Evolutionary conservation across 2,888 invertebrate species (phyloP).

Genomic region (Macropis europaea): DNA sequence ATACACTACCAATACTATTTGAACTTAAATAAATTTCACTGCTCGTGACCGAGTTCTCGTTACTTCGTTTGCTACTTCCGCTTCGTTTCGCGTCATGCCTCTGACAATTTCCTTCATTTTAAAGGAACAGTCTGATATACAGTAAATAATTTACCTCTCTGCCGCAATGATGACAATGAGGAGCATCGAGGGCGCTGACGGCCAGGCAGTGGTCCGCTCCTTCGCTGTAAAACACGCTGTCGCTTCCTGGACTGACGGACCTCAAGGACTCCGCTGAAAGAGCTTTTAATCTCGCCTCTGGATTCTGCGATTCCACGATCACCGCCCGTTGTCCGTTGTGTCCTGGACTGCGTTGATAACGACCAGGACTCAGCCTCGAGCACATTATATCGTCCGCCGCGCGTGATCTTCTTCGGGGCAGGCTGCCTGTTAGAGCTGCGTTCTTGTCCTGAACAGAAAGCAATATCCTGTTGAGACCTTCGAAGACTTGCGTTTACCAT

Average conservation of each 20-base stretch:
- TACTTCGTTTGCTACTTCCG: background rate
- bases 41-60: no score
- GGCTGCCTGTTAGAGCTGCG: conserved; percentile 84
- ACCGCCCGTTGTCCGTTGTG: conserved; percentile 72
- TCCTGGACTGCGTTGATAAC: conserved; percentile 80
- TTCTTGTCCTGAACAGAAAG: conserved; percentile 81
- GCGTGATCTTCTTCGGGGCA: conserved; percentile 84
- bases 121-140: background rate
- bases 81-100: background rate
- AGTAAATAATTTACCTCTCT: conserved; percentile 83
- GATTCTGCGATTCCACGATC: conserved; percentile 77
- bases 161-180: conserved; percentile 91
- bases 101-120: background rate
- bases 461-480: no score
- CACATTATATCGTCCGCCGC: conserved; percentile 80
- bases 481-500: no score
- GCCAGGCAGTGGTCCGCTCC: conserved; percentile 82
- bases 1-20: background rate
- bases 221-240: conserved; percentile 94
- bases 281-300: conserved; percentile 86
- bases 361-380: conserved; percentile 73
- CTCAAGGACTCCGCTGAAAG: conserved; percentile 92
- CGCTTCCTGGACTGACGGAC: conserved; percentile 94
- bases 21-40: no score
- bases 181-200: conserved; percentile 68